phyloP scores from a whole-genome alignment of 1,140 invertebrate genomes.

The Drosophila cardini region DNA sequence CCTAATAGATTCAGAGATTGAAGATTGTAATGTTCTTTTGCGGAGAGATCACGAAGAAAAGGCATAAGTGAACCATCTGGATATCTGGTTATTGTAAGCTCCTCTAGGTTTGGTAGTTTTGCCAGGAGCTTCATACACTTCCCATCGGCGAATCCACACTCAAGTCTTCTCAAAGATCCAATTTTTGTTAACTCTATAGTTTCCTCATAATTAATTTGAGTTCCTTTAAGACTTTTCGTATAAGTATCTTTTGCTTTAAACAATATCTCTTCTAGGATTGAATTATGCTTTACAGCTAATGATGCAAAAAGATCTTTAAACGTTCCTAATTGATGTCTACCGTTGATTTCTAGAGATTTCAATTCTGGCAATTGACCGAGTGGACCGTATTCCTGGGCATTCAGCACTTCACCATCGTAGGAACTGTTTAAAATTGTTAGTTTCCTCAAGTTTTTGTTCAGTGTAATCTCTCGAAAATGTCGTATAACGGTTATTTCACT shows the following conservation, averaged over 20 bases:
- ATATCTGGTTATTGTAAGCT: conserved; percentile 1
- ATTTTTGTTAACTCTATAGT: background rate
- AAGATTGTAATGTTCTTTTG: conserved; percentile 1
- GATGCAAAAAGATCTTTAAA: conserved; percentile 1
- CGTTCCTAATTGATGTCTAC: conserved; percentile 5
- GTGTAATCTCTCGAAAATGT: background rate
- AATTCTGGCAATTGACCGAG: background rate
- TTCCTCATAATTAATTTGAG: background rate
- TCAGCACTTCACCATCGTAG: background rate
- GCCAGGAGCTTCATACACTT: background rate
- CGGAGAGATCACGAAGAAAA: background rate
- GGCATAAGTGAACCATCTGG: background rate
- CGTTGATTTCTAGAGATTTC: conserved; percentile 4
- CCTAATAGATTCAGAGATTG: background rate
- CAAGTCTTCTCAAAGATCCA: background rate
- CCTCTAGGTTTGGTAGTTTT: conserved; percentile 1
- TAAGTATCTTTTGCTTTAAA: background rate
- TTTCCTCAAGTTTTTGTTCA: background rate
- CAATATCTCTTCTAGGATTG: background rate
- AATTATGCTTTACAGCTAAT: background rate
- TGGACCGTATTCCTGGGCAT: conserved; percentile 12
- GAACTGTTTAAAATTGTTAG: conserved; percentile 14
- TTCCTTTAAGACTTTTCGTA: background rate
- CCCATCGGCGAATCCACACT: background rate
- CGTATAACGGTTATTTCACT: conserved; percentile 8